Conservation (phyloP, 1,140 invertebrate species). For the Euwallacea fornicatus region DNA sequence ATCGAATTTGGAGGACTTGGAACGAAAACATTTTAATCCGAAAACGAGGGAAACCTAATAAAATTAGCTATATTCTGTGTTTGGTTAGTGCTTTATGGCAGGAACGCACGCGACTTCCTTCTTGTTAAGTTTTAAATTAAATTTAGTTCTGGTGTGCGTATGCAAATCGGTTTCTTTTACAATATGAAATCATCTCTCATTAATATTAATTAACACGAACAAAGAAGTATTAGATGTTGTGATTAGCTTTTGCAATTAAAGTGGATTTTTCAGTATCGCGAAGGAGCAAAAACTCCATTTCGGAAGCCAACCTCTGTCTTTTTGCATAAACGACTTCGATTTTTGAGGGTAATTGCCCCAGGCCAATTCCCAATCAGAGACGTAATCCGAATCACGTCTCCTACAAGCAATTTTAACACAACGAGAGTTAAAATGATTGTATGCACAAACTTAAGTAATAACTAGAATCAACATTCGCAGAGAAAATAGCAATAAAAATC, state of each 20-base stretch:
- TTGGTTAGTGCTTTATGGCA: conserved; percentile 33
- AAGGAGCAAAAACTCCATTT: too few relatives aligned
- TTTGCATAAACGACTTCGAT: too few relatives aligned
- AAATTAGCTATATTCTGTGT: conserved; percentile 39
- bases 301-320: too few relatives aligned
- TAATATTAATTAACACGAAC: too few relatives aligned
- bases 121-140: conserved; percentile 40
- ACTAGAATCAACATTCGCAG: conserved; percentile 8
- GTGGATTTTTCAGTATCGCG: too few relatives aligned
- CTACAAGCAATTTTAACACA: conserved; percentile 25
- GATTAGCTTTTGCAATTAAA: too few relatives aligned
- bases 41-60: conserved; percentile 41
- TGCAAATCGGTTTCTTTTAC: conserved; percentile 2
- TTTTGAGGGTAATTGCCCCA: too few relatives aligned
- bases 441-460: conserved; percentile 25
- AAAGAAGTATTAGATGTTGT: too few relatives aligned
- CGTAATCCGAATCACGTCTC: conserved; percentile 16
- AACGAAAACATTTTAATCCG: conserved; percentile 35
- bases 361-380: too few relatives aligned
- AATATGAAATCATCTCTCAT: too few relatives aligned
- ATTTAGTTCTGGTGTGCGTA: conserved; percentile 27
- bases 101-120: conserved; percentile 29
- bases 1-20: conserved; percentile 29
- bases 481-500: conserved; percentile 23
- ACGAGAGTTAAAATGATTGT: conserved; percentile 20